phyloP scores from a whole-genome alignment of 2,797 vertebrate species.

The Glyptemys insculpta region DNA sequence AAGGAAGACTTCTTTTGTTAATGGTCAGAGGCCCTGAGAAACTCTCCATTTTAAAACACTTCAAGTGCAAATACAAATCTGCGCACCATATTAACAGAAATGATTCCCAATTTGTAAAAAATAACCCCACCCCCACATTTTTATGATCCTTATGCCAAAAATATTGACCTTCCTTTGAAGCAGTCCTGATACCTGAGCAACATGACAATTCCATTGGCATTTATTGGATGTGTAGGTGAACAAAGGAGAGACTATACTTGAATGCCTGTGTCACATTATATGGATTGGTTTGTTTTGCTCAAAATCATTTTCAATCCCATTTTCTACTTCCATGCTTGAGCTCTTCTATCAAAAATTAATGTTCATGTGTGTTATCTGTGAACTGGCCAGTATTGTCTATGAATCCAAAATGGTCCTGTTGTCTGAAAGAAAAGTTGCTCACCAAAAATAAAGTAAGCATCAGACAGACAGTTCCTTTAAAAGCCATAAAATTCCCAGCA shows the following conservation, averaged over 20 bases:
- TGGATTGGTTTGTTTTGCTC: conserved; percentile 8
- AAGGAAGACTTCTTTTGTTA: conserved; percentile 2
- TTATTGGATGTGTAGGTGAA: not conserved
- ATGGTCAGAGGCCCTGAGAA: not conserved
- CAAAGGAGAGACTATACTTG: not conserved
- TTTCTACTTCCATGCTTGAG: conserved; percentile 32
- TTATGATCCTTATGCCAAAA: not conserved
- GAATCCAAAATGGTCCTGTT: conserved; percentile 3
- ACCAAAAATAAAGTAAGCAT: not conserved
- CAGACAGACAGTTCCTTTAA: conserved; percentile 1
- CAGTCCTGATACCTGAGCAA: not conserved
- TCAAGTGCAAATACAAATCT: no score
- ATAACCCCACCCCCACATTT: not conserved
- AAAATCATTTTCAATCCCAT: conserved; percentile 5
- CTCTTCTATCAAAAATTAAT: conserved; percentile 19
- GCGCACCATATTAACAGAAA: not conserved
- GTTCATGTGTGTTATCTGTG: not conserved
- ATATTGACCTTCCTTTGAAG: not conserved
- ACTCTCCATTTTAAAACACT: no score
- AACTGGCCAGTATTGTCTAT: conserved; percentile 26
- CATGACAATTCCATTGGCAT: not conserved
- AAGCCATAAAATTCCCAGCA: not conserved
- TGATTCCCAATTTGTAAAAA: not conserved
- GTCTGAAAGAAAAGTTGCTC: conserved; percentile 1
- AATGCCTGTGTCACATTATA: not conserved